Evolutionary conservation across 2,888 invertebrate species (phyloP), one percentile per base, ranked within the genome.

Genomic region (Galerucella calmariensis): DNA sequence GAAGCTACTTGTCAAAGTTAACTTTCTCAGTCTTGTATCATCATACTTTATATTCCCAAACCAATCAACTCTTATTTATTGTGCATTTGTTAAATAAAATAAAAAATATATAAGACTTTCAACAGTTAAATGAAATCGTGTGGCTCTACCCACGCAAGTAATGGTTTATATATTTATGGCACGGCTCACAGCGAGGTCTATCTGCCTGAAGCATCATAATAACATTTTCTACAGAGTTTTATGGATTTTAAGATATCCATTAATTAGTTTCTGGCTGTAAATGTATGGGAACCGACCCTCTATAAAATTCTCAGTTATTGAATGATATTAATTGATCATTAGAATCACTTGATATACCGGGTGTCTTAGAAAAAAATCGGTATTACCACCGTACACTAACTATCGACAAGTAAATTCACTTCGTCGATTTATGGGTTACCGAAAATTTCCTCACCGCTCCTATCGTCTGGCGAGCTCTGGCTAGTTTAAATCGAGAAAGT

Each of bases 171-270:
- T 46, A 6, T 66, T 71, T 71, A 44, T 10, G 35, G 59, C 46
- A 65, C 12, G 35, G 66, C 46, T 61, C 72, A 67, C 67, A 46
- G 67, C 67, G 66, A 67, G 67, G 58, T 73, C 62, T 73, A 73
- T 58, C 73, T 63, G 68, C 65, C 65, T 46, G 46, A 63, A 66
- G 59, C 56, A 56, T 63, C 66, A 73, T 62, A 53, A 73, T 61
- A 69, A 65, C 65, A 44, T 53, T 58, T 71, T 44, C 46, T 65
- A 69, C 65, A 69, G 16, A 65, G 51, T 61, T 68, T 67, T 44
- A 68, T 35, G 51, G 72, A 67, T 67, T 61, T 72, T 27, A 61
- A 44, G 61, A 66, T 61, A 67, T 2, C 24, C 61, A 67, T 72
- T 72, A 67, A 72, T 67, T 67, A 67, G 48, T 51, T 67, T 59